phyloP scores from a whole-genome alignment of 53 echinoderm and acorn worm species.

The Holothuria scabra region DNA sequence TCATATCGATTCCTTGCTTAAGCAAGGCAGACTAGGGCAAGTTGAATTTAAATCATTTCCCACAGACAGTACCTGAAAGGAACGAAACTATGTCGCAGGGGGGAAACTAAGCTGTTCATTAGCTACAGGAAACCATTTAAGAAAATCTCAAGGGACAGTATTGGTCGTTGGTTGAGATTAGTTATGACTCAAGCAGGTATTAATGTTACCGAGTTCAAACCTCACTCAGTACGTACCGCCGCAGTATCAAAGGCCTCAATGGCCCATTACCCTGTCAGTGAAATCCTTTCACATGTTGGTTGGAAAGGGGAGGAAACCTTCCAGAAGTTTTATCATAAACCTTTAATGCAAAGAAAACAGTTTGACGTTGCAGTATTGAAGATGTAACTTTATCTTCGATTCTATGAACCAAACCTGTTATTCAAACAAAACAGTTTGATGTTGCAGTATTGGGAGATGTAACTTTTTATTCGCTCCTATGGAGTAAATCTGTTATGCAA shows the following conservation, averaged over 20 bases:
- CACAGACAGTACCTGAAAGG: background rate
- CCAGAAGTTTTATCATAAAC: conserved; percentile 19
- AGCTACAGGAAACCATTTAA: conserved; percentile 1
- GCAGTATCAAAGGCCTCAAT: background rate
- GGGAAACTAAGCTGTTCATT: conserved; percentile 15
- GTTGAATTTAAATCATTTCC: conserved; percentile 10
- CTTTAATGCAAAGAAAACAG: background rate
- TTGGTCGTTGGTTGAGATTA: background rate
- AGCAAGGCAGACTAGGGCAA: background rate
- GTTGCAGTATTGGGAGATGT: no score
- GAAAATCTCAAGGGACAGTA: background rate
- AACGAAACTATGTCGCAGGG: background rate
- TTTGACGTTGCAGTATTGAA: background rate
- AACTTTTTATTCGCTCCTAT: background rate
- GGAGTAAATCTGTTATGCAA: no score
- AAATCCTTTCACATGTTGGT: conserved; percentile 26
- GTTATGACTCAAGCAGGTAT: no score
- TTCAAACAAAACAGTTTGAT: no score
- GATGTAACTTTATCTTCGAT: no score
- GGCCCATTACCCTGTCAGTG: background rate
- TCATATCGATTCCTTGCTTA: background rate
- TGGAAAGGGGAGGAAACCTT: conserved; percentile 38
- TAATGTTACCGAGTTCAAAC: no score
- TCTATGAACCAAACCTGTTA: no score
- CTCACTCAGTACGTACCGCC: background rate